Conservation (phyloP, 2,888 invertebrate species). For the Ennomos quercinarius region DNA sequence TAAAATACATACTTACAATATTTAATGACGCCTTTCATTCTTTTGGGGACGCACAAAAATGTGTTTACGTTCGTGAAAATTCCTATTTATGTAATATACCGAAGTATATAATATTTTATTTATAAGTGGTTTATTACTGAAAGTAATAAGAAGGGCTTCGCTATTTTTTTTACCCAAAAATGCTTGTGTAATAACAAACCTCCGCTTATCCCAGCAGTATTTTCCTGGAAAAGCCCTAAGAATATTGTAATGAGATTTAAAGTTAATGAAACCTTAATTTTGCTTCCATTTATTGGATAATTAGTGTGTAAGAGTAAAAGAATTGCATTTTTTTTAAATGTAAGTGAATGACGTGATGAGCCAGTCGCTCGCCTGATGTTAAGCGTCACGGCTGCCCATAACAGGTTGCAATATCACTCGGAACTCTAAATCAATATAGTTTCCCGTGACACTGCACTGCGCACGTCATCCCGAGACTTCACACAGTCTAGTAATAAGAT, state of each 20-base stretch:
- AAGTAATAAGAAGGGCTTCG: conserved; percentile 30
- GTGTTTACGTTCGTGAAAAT: conserved; percentile 49
- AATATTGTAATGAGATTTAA: conserved; percentile 14
- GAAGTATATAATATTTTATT: conserved; percentile 36
- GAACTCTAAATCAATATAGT: too few species aligned
- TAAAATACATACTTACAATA: conserved; percentile 39
- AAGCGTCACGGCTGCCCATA: too few species aligned
- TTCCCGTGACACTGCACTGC: too few species aligned
- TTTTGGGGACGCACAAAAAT: conserved; percentile 40
- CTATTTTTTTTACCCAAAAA: conserved; percentile 12
- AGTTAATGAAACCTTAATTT: conserved; percentile 10
- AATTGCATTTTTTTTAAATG: too few species aligned
- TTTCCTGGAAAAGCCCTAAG: conserved; percentile 1
- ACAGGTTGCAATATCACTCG: too few species aligned
- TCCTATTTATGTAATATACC: conserved; percentile 40
- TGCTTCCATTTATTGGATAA: conserved; percentile 7
- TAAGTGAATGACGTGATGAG: too few species aligned
- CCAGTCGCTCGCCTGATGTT: too few species aligned
- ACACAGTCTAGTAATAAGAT: too few species aligned
- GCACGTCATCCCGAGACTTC: too few species aligned
- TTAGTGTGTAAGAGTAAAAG: background rate
- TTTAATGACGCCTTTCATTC: conserved; percentile 42
- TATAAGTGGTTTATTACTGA: conserved; percentile 36
- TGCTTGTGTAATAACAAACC: background rate
- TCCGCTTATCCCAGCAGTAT: background rate